Percentiles rank a stretch among this genome's conserved stretches.
Conservation (phyloP, 2,113 vertebrate species). For the Rhabdornis inornatus region DNA sequence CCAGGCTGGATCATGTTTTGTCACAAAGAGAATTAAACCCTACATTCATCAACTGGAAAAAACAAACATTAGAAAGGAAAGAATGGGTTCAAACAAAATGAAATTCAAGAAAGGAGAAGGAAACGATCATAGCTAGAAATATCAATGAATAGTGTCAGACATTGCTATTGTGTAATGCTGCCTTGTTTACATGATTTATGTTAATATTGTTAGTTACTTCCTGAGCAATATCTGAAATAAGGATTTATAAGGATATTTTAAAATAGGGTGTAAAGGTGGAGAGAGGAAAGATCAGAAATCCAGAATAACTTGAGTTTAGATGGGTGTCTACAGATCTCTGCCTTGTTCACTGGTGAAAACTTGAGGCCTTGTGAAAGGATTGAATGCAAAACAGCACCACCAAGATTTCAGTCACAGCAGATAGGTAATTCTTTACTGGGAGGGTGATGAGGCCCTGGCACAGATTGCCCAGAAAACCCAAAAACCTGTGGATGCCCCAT, state of each 20-base stretch:
- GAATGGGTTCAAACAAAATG: background rate
- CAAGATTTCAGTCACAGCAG: background rate
- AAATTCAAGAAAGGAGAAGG: background rate
- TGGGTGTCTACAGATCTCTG: background rate
- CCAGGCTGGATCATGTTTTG: background rate
- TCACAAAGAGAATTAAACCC: background rate
- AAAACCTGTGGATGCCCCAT: background rate
- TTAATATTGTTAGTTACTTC: background rate
- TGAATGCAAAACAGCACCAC: background rate
- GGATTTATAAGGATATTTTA: background rate
- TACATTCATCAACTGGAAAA: background rate
- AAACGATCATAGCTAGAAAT: background rate
- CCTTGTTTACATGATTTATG: background rate
- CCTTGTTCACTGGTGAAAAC: background rate
- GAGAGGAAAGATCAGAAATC: background rate
- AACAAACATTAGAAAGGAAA: background rate
- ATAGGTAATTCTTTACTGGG: background rate
- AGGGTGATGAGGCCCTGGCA: background rate
- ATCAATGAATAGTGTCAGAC: background rate
- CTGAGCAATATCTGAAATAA: background rate
- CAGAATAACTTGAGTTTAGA: background rate
- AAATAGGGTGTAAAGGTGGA: background rate
- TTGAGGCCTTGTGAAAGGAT: background rate
- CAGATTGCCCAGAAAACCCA: background rate
- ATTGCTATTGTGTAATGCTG: background rate